Evolutionary conservation across 2,888 invertebrate species (phyloP).

Genomic region (Diogma glabrata): DNA sequence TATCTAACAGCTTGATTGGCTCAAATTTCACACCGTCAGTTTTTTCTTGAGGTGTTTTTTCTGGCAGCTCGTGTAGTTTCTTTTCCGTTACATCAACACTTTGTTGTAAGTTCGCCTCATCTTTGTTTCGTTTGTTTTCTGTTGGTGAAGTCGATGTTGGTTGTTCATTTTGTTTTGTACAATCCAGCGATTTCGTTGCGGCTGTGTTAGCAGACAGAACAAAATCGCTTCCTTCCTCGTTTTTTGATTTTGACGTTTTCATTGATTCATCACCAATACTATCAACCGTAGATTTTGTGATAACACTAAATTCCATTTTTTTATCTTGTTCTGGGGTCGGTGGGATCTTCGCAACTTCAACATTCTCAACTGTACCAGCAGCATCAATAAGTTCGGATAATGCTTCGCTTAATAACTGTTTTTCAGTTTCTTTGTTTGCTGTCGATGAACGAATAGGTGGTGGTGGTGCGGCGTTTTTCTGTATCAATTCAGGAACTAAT

Average conservation of each 20-base stretch:
- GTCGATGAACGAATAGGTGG: not conserved
- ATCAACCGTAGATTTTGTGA: constrained; percentile 3
- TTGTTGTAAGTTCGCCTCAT: constrained; percentile 9
- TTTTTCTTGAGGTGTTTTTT: constrained; percentile 13
- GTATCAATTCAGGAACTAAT: not conserved
- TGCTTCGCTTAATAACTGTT: constrained; percentile 5
- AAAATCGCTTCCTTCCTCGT: constrained; percentile 17
- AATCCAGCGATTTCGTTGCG: constrained; percentile 9
- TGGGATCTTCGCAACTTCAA: not conserved
- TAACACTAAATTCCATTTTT: constrained; percentile 8
- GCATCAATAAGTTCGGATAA: constrained; percentile 10
- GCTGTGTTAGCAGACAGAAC: constrained; percentile 14
- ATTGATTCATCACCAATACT: not conserved
- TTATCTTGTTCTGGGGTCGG: not conserved
- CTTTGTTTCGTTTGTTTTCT: constrained; percentile 8
- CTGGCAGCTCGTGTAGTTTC: constrained; percentile 11
- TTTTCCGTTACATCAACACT: not conserved
- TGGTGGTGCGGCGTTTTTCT: constrained; percentile 1
- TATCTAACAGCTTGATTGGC: constrained; percentile 10
- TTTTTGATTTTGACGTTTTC: constrained; percentile 14
- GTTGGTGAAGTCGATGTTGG: constrained; percentile 4
- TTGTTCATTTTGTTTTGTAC: too few relatives aligned
- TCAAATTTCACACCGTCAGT: constrained; percentile 8
- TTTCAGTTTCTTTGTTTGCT: constrained; percentile 6
- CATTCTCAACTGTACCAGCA: not conserved